Evolutionary conservation across 2,888 invertebrate species (phyloP).

Genomic region (Nasonovia ribisnigri): DNA sequence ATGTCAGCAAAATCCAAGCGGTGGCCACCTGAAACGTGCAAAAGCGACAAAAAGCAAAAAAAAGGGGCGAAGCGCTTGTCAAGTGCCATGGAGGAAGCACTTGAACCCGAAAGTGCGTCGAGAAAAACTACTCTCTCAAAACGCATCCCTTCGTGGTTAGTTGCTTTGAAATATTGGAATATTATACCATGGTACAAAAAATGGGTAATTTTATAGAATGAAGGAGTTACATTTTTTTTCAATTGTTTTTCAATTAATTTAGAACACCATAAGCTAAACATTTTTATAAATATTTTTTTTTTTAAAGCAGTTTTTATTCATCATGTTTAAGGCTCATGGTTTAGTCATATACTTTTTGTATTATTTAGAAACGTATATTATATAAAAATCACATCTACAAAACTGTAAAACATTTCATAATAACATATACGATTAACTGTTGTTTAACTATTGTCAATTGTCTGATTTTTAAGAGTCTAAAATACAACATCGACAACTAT

Average conservation of each 20-base stretch:
- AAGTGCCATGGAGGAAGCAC: conserved; percentile 43
- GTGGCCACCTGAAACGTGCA: conserved; percentile 59
- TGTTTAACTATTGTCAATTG: neutral
- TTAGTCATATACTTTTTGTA: neutral
- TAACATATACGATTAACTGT: neutral
- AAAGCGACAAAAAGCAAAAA: conserved; percentile 47
- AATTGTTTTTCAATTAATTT: neutral
- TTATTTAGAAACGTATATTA: neutral
- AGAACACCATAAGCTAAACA: neutral
- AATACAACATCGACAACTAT: neutral
- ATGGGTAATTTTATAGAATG: conserved; percentile 22
- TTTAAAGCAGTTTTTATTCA: neutral
- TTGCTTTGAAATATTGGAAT: conserved; percentile 39
- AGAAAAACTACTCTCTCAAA: conserved; percentile 27
- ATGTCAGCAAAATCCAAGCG: conserved; percentile 55
- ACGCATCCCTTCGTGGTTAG: conserved; percentile 39
- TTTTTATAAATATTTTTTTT: neutral
- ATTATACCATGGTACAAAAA: conserved; percentile 18
- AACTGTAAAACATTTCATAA: neutral
- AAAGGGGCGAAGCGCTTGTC: conserved; percentile 42
- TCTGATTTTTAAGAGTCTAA: neutral
- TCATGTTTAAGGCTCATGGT: neutral
- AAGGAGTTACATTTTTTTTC: neutral
- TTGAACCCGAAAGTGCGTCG: conserved; percentile 35
- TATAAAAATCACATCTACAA: neutral